Conservation (phyloP, 2,888 invertebrate species). For the Agrilus mali region DNA sequence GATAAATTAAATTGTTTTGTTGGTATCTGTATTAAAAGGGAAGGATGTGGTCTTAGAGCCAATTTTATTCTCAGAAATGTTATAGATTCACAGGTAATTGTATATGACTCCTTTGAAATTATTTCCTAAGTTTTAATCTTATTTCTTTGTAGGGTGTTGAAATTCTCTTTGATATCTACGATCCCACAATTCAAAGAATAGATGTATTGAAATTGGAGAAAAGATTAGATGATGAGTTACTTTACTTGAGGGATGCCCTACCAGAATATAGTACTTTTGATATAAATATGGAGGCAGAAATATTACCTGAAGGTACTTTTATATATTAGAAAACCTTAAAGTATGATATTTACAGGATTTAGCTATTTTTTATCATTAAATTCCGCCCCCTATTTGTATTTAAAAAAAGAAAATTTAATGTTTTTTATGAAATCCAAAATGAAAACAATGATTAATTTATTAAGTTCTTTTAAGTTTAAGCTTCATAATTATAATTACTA, state of each 20-base stretch:
- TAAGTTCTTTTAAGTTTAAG: too few species aligned
- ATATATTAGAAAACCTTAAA: not conserved
- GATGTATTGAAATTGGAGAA: slow-evolving; percentile 88
- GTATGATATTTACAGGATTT: too few species aligned
- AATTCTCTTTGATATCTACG: slow-evolving; percentile 78
- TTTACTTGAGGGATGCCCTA: slow-evolving; percentile 81
- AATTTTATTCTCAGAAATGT: slow-evolving; percentile 84
- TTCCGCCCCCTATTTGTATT: too few species aligned
- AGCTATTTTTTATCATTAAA: too few species aligned
- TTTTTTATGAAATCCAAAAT: too few species aligned
- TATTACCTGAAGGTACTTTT: slow-evolving; percentile 53
- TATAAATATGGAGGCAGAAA: slow-evolving; percentile 78
- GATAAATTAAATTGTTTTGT: slow-evolving; percentile 78
- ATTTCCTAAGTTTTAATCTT: slow-evolving; percentile 5
- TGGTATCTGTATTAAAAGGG: slow-evolving; percentile 86
- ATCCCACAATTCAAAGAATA: slow-evolving; percentile 79
- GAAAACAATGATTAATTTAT: too few species aligned
- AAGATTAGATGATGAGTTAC: slow-evolving; percentile 76
- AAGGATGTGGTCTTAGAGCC: slow-evolving; percentile 70
- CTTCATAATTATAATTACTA: too few species aligned
- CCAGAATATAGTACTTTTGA: slow-evolving; percentile 89
- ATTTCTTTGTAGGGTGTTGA: slow-evolving; percentile 38
- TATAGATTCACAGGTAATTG: slow-evolving; percentile 64
- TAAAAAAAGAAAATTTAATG: too few species aligned
- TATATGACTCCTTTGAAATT: not conserved